phyloP scores from a whole-genome alignment of 1,140 invertebrate species.

The Leucophenga varia region DNA sequence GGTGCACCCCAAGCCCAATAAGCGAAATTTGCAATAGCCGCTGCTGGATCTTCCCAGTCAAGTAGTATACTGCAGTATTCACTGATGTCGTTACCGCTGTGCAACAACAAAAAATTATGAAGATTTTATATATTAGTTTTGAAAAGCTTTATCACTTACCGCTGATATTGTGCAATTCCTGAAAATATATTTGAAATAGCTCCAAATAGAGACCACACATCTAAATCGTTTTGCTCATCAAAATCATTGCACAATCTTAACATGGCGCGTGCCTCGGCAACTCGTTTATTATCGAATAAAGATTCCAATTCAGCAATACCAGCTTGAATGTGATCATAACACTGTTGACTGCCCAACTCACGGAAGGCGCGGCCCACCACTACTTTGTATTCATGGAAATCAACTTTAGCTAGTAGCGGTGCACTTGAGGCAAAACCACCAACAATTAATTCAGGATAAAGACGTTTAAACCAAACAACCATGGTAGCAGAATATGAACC shows the following conservation, averaged over 20 bases:
- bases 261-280: constrained; percentile 35
- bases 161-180: constrained; percentile 40
- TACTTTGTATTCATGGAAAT: constrained; percentile 60
- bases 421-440: constrained; percentile 69
- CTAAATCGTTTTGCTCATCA: constrained; percentile 43
- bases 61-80: constrained; percentile 31
- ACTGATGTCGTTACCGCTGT: constrained; percentile 32
- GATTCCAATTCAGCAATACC: constrained; percentile 60
- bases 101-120: background rate
- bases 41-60: constrained; percentile 28
- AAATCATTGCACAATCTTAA: constrained; percentile 53
- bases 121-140: no score
- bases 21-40: constrained; percentile 39
- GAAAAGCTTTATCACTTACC: constrained; percentile 19
- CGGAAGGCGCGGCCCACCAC: constrained; percentile 12
- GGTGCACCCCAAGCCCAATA: constrained; percentile 23
- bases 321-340: constrained; percentile 53
- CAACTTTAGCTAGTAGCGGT: constrained; percentile 66
- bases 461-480: constrained; percentile 72
- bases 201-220: constrained; percentile 44
- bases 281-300: constrained; percentile 41
- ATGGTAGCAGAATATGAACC: constrained; percentile 78
- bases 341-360: constrained; percentile 49
- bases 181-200: constrained; percentile 45
- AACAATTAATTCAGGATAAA: constrained; percentile 71